A percentile compares a stretch with the other conserved stretches of the same genome.
phyloP scores from a whole-genome alignment of 2,113 vertebrate species.

The Hiodon tergisus region DNA sequence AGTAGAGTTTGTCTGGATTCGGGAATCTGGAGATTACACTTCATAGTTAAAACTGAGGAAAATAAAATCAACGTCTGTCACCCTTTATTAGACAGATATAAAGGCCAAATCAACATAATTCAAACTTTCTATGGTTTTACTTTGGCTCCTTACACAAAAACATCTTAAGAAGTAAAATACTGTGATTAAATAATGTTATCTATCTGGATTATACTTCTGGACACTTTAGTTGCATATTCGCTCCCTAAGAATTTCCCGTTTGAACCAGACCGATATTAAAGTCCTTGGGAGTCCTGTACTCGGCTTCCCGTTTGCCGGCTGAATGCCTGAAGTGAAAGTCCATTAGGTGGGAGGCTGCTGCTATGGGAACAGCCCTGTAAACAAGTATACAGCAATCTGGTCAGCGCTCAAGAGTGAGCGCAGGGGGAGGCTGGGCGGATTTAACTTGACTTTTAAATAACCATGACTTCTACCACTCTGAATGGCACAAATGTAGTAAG shows the following conservation, averaged over 20 bases:
- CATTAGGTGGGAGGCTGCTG: constrained; percentile 34
- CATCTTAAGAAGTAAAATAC: no score
- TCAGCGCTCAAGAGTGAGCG: constrained; percentile 19
- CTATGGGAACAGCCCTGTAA: constrained; percentile 43
- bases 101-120: no score
- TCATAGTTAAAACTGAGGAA: no score
- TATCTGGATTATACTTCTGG: no score
- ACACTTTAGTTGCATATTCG: no score
- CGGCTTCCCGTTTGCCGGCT: constrained; percentile 25
- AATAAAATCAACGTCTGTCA: no score
- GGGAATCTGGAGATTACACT: no score
- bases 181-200: no score
- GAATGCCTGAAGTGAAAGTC: constrained; percentile 39
- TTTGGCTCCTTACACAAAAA: no score
- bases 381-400: constrained; percentile 50
- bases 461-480: constrained; percentile 35
- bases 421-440: background rate
- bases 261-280: constrained; percentile 25
- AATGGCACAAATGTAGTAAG: constrained; percentile 34
- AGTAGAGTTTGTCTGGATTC: no score
- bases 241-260: background rate
- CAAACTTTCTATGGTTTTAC: no score
- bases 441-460: constrained; percentile 48
- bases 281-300: constrained; percentile 20
- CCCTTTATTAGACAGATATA: no score